These are phyloP conservation scores for Mallotus villosus DNA, from an alignment of 2,797 vertebrate species.

Conservation along the genomic window DNA sequence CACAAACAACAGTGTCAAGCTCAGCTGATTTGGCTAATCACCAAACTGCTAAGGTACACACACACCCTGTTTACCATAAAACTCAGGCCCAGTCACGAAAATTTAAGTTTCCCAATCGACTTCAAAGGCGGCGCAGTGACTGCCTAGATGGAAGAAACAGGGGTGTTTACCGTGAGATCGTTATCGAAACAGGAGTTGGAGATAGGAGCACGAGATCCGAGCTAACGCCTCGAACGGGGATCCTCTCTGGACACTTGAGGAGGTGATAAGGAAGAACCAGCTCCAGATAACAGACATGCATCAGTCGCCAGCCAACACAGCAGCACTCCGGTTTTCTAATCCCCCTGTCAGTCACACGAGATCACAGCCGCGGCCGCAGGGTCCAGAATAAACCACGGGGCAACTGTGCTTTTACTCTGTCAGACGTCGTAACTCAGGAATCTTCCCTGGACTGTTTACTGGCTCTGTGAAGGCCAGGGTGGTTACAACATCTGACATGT, in stretches of 20 bases:
- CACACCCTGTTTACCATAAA: conserved; percentile 51
- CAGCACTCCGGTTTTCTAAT: not conserved
- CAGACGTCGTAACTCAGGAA: not conserved
- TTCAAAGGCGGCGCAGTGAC: conserved; percentile 37
- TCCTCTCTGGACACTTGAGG: conserved; percentile 30
- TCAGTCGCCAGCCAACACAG: conserved; percentile 51
- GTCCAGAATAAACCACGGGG: conserved; percentile 31
- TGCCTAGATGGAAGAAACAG: conserved; percentile 28
- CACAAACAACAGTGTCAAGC: conserved; percentile 39
- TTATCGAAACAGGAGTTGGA: conserved; percentile 44
- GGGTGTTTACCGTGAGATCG: conserved; percentile 52
- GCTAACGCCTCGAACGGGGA: conserved; percentile 32
- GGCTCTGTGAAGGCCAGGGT: not conserved
- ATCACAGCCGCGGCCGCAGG: conserved; percentile 41
- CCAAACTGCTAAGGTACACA: conserved; percentile 27
- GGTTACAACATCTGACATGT: not conserved
- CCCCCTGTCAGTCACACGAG: conserved; percentile 41
- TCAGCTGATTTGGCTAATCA: conserved; percentile 27
- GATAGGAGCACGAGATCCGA: conserved; percentile 36
- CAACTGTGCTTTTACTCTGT: not conserved
- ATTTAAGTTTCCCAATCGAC: conserved; percentile 34
- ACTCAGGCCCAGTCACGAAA: conserved; percentile 29
- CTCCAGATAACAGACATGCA: conserved; percentile 40
- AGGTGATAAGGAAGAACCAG: conserved; percentile 39
- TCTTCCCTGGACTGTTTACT: not conserved